Percentiles rank a stretch among this genome's conserved stretches.
phyloP scores from a whole-genome alignment of 2,113 vertebrate genomes.

The Fulica atra region DNA sequence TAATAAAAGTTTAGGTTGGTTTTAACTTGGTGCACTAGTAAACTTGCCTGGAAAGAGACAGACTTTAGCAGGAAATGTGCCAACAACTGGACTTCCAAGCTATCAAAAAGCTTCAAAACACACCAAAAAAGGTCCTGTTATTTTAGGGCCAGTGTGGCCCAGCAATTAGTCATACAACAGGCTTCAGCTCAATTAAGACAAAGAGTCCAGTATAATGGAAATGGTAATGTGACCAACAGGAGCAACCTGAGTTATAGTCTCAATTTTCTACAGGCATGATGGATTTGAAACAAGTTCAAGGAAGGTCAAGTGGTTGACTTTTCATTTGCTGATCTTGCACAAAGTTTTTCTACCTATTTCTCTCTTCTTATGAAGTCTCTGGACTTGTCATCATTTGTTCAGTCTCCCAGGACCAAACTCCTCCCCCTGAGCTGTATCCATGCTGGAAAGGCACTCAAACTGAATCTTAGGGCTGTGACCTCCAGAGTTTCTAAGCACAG shows the following conservation, averaged over 20 bases:
- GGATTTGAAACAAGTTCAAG: slow-evolving; percentile 74
- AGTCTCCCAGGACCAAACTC: not conserved
- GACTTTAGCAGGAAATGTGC: not conserved
- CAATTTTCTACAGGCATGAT: slow-evolving; percentile 74
- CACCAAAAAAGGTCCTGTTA: not conserved
- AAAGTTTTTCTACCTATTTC: slow-evolving; percentile 46
- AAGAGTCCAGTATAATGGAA: slow-evolving; percentile 68
- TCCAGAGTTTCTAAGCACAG: not conserved
- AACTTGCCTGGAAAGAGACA: not conserved
- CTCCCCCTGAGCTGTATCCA: accelerated
- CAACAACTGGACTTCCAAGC: not conserved
- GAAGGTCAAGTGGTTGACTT: slow-evolving; percentile 73
- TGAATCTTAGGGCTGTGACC: not conserved
- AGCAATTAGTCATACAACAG: slow-evolving; percentile 63
- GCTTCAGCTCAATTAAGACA: slow-evolving; percentile 61
- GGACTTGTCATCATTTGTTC: not conserved
- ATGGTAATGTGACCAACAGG: slow-evolving; percentile 51
- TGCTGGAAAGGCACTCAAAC: not conserved
- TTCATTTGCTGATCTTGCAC: slow-evolving; percentile 69
- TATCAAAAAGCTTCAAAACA: not conserved
- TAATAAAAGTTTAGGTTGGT: not conserved
- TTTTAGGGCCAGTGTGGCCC: slow-evolving; percentile 59
- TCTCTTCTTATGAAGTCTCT: not conserved
- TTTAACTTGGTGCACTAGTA: not conserved
- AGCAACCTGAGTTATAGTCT: slow-evolving; percentile 76